Base-by-base conservation (phyloP, 2,797 vertebrate genomes). In the Sebastes itinus region DNA sequence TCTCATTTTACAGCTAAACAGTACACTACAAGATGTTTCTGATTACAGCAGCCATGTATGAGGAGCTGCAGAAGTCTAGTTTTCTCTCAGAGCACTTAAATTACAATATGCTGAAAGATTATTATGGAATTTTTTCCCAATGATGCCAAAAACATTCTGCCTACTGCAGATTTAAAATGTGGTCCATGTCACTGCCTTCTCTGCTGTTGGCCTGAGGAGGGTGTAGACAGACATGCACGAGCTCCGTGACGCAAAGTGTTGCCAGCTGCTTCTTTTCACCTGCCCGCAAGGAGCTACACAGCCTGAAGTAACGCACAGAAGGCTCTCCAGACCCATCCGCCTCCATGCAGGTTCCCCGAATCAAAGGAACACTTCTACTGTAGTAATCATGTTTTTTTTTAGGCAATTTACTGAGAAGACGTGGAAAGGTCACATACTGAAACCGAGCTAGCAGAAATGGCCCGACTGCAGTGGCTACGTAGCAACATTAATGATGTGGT, bases 401-500 rank as follows among this genome's bases (percentile, higher is more conserved):
- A 30, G 16, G 4, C 12, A 69, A 16, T 32, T 59, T 62, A 58
- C 11, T 30, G 33, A 54, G 54, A 67, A 13, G 5, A 12, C 1
- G 1, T 52, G 11, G 12, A n/a, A 61, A 46, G 72, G 28, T 68
- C 66, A 64, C 68, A 60, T 20, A 56, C 46, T 69, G n/a, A 33
- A 63, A 72, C 60, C 32, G 33, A 59, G 7, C 75, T 58, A 10
- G 20, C 32, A 66, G 32, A 76, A 81, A 67, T 30, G 38, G 52
- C 79, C 30, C 5, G 1, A 63, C 46, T 35, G 12, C 55, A 46
- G 7, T 30, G 46, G 62, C 78, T 32, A 67, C 18, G 6, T 61
- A 70, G 67, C 75, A 84, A 84, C 77, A 79, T 82, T 81, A 82
- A 89, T 83, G 76, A 86, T 79, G 25, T 71, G 70, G 56, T 80